phyloP scores from a whole-genome alignment of 35 echinoderm and acorn worm genomes.

The Anneissia japonica region DNA sequence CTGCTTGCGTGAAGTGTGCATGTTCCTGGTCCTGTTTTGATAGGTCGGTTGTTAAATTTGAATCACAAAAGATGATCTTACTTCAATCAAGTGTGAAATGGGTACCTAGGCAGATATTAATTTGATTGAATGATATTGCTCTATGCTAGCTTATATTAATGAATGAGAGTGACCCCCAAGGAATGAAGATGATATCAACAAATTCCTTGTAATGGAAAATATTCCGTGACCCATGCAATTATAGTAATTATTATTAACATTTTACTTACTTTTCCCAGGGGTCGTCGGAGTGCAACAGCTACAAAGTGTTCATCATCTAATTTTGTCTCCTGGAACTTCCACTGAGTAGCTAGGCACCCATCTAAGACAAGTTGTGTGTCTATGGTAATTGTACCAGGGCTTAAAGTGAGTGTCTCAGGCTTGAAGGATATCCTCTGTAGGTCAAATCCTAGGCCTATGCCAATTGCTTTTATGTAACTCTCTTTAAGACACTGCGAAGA shows the following conservation, averaged over 20 bases:
- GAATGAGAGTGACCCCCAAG: too few species aligned
- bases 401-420: constrained; percentile 37
- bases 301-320: constrained; percentile 76
- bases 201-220: too few species aligned
- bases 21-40: too few species aligned
- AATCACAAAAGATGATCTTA: too few species aligned
- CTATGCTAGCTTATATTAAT: too few species aligned
- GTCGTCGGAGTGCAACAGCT: constrained; percentile 50
- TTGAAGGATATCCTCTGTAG: constrained; percentile 68
- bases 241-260: neutral
- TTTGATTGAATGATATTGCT: too few species aligned
- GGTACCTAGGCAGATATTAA: too few species aligned
- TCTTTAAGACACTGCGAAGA: constrained; percentile 85
- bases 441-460: constrained; percentile 73
- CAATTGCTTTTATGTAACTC: constrained; percentile 93
- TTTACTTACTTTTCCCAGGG: neutral
- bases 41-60: too few species aligned
- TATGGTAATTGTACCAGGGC: constrained; percentile 23
- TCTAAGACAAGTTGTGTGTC: constrained; percentile 76
- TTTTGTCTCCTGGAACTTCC: constrained; percentile 82
- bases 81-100: too few species aligned
- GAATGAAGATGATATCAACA: too few species aligned
- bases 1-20: too few species aligned
- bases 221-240: too few species aligned
- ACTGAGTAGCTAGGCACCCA: constrained; percentile 38